These are phyloP conservation scores for Drosophila sproati DNA, from an alignment of 1,140 invertebrate genomes.

Conservation along the genomic window DNA sequence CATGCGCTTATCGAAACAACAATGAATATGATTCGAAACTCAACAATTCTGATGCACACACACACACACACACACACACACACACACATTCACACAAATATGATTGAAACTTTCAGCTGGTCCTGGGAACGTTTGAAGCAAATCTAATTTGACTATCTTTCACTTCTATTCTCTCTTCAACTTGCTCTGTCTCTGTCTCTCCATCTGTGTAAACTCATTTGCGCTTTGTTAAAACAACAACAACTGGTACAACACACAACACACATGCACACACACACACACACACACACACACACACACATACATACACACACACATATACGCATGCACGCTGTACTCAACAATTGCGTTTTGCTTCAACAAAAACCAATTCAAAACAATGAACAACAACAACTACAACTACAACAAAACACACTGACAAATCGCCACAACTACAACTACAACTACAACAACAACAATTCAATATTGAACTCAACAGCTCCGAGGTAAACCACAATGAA, in stretches of 20 bases:
- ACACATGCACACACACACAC: background rate
- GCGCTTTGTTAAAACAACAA: constrained; percentile 46
- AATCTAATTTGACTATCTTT: constrained; percentile 83
- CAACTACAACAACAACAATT: constrained; percentile 44
- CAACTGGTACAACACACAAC: constrained; percentile 40
- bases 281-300: constrained; percentile 36
- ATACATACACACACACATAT: constrained; percentile 33
- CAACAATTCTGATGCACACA: constrained; percentile 32
- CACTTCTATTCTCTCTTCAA: constrained; percentile 66
- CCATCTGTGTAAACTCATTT: constrained; percentile 42
- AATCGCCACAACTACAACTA: constrained; percentile 43
- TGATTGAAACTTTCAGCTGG: constrained; percentile 74
- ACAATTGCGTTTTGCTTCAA: constrained; percentile 42
- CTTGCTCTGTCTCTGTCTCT: constrained; percentile 37
- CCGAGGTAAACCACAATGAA: constrained; percentile 82
- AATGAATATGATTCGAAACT: constrained; percentile 60
- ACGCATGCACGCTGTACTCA: constrained; percentile 31
- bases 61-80: constrained; percentile 33
- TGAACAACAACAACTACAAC: constrained; percentile 51
- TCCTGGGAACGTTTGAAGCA: constrained; percentile 83
- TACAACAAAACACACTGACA: constrained; percentile 58
- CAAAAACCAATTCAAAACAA: constrained; percentile 30
- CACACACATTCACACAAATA: constrained; percentile 22
- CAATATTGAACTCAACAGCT: constrained; percentile 63
- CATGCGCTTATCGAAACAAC: constrained; percentile 42